Evolutionary conservation across 1,140 invertebrate genomes (phyloP), one percentile per base, ranked within the genome.

Genomic region (Rhopalosiphum padi): DNA sequence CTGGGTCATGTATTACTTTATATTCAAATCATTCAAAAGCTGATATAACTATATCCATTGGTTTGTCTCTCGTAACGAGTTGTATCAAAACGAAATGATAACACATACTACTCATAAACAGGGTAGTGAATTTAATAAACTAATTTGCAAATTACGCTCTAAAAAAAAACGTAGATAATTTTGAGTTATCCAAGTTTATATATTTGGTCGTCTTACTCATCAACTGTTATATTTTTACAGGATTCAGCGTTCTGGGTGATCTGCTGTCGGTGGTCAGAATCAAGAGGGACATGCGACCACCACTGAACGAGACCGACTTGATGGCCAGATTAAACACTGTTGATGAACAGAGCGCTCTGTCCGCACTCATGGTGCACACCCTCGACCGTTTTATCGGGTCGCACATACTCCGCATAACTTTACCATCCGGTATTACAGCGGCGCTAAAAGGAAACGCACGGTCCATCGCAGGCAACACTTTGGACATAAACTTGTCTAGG

Each of bases 261-360:
- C 46, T 94, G 6, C 23, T 94, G 21, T 94, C 94, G 55, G 91
- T 94, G 15, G 94, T 94, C 94, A 94, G 93, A 94, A 95, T 55
- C 94, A 94, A 91, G 94, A 94, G 77, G 90, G 94, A 90, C 83
- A 92, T 37, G 88, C 94, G 53, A 91, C 94, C 92, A 55, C 94
- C 22, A 60, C 94, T 94, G 60, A 94, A 94, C 35, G 94, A 95
- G 82, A 94, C 94, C 3, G 94, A 94, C 9, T 90, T 94, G 35
- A 90, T 94, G 77, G 94, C 94, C 11, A 68, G 94, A 22, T 87
- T 94, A 25, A 93, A 94, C 55, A 51, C 93, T 2, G 94, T 93
- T 11, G 94, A 94, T 7, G 94, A 94, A 41, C 92, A 93, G 46
- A 92, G 55, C 9, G 68, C 94, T 21, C 35, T 94, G 77, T 93